Evolutionary conservation across 2,113 vertebrate genomes (phyloP).

Genomic region (Rhinolophus sinicus): DNA sequence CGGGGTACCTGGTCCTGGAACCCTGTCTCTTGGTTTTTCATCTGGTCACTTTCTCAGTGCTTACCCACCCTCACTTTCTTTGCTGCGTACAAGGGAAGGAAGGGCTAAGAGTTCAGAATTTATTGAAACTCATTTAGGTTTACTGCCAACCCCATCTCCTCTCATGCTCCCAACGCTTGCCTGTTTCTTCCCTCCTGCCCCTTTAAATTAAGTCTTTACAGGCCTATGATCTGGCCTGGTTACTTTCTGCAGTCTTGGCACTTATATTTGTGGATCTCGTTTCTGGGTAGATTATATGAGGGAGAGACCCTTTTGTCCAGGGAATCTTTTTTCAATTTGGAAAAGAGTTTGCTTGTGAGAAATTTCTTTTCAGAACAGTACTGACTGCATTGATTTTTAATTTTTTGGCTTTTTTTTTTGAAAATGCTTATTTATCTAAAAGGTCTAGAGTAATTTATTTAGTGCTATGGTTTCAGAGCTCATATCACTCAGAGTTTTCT

Average conservation of each 20-base stretch:
- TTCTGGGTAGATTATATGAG: background rate
- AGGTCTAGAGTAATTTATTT: conserved; percentile 24
- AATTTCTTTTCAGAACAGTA: conserved; percentile 39
- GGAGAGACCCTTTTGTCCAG: background rate
- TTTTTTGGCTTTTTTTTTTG: background rate
- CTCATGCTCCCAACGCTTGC: background rate
- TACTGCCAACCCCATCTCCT: background rate
- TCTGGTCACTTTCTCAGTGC: background rate
- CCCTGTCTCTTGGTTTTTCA: background rate
- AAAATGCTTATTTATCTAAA: conserved; percentile 26
- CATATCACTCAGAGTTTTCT: background rate
- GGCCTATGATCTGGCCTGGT: background rate
- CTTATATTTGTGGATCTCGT: conserved; percentile 22
- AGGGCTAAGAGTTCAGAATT: background rate
- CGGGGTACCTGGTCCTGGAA: background rate
- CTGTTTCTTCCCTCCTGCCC: background rate
- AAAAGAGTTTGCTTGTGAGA: background rate
- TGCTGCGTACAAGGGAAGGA: background rate
- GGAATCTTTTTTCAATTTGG: background rate
- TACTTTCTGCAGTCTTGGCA: background rate
- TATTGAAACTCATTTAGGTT: background rate
- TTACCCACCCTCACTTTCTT: background rate
- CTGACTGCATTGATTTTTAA: background rate
- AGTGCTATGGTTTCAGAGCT: background rate
- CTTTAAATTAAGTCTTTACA: background rate